Evolutionary conservation across 2,888 invertebrate species (phyloP), one percentile per base, ranked within the genome.

Genomic region (Drosophila seclusa): DNA sequence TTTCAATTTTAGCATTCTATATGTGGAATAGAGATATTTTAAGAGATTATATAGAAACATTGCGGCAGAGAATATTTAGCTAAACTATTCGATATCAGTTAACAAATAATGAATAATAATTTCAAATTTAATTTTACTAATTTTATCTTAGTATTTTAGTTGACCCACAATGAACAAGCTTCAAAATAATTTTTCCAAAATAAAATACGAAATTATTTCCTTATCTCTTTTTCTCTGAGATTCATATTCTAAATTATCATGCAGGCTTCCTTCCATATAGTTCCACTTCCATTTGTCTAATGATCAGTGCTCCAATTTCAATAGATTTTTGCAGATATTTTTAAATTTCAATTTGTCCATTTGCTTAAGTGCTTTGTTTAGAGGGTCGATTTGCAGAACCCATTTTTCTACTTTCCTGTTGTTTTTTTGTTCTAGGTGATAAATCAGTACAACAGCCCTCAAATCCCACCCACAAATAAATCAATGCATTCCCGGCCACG

Each of bases 361-460:
- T 57, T 40, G 16, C 31, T 31, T 21, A n/a, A 42, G 42, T 34
- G 13, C 27, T 49, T 49, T 34, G 24, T 11, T 7, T 18, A 10
- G 24, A 27, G 16, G 8, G 40, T 50, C 34, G 66, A 16, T 18
- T 10, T 42, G 29, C 10, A 24, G 52, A 52, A 34, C 34, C 10
- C 65, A 50, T 65, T 65, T 64, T 38, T 50, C 27, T 34, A 10
- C 18, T 40, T 38, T 31, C n/a, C 24, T 16, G 18, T 29, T 24
- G 21, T 34, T 50, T 38, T 7, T 48, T 10, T 21, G 58, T 36
- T n/a, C 27, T 58, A 5, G 69, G 21, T 21, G 52, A 69, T 69
- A 70, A 70, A 70, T 70, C 71, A 62, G 70, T 48, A 6, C 21
- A 38, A 49, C n/a, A 38, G 52, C 27, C 52, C 27, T 10, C 5